Percentiles rank a stretch among this genome's conserved stretches.
phyloP scores from a whole-genome alignment of 2,888 invertebrate genomes.

The Drosophila borealis region DNA sequence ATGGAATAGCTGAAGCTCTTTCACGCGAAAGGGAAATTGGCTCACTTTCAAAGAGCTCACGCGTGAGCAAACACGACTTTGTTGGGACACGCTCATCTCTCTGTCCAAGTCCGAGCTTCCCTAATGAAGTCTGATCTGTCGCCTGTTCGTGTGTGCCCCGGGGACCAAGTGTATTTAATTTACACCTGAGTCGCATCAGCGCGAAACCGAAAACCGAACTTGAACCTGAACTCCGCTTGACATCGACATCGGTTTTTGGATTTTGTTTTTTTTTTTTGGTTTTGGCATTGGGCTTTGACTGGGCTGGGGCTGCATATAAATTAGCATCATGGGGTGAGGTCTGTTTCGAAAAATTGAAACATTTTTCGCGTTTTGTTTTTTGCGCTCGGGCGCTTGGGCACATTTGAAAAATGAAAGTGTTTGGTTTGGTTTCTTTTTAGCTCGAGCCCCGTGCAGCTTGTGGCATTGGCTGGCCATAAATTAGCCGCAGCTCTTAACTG shows the following conservation, averaged over 20 bases:
- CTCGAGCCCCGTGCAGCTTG: slow-evolving; percentile 62
- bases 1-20: background rate
- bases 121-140: slow-evolving; percentile 74
- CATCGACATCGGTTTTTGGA: slow-evolving; percentile 41
- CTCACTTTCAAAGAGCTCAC: background rate
- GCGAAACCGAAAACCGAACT: slow-evolving; percentile 71
- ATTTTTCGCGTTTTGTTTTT: slow-evolving; percentile 60
- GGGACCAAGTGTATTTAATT: slow-evolving; percentile 72
- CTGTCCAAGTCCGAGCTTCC: slow-evolving; percentile 10
- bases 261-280: slow-evolving; percentile 18
- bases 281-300: slow-evolving; percentile 24
- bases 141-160: slow-evolving; percentile 40
- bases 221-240: slow-evolving; percentile 73
- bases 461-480: slow-evolving; percentile 77
- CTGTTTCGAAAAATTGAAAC: slow-evolving; percentile 63
- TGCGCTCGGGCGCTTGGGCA: slow-evolving; percentile 29
- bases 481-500: slow-evolving; percentile 69
- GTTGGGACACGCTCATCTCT: slow-evolving; percentile 28
- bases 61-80: slow-evolving; percentile 20
- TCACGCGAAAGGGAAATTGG: background rate
- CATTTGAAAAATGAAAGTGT: slow-evolving; percentile 78
- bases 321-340: slow-evolving; percentile 80
- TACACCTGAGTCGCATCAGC: slow-evolving; percentile 71
- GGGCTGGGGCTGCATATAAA: slow-evolving; percentile 68
- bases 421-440: slow-evolving; percentile 62